Evolutionary conservation across 2,113 vertebrate species (phyloP), one percentile per base, ranked within the genome.

Genomic region (Tamias sibiricus): DNA sequence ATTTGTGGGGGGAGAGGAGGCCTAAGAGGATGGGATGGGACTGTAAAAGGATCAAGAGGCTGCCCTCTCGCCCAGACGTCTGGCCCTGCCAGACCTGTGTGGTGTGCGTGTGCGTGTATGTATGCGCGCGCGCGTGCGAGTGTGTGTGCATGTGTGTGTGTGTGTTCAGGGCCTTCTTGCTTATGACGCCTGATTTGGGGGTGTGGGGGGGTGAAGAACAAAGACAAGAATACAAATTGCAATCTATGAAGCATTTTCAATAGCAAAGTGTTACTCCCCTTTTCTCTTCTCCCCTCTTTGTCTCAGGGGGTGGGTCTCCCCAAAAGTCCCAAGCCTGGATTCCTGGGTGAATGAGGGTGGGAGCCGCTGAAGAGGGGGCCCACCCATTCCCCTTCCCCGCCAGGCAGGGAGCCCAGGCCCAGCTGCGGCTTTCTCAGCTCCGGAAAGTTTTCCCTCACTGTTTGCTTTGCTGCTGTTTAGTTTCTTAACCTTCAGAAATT

Each of bases 401-500:
- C 66, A 32, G 91, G 94, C 92, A 96, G 42, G 37, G 95, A 96
- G 97, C 92, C 97, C 95, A 72, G 94, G 97, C 97, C 97, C 96
- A 90, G 96, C 97, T 97, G 92, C 95, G 97, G 98, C 98, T 98
- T 98, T 97, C 97, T 96, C 97, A 94, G 98, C 98, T 98, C 98
- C 98, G 98, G 98, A 99, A 99, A 99, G 98, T 98, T 99, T 99
- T 98, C 97, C 98, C 97, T 98, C 98, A 94, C 98, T 99, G 99
- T 99, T 99, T 99, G 99, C 99, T 99, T 99, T 99, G 99, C 99
- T 99, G 99, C 99, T 99, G 99, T 99, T 99, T 99, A 99, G 99
- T 99, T 99, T 99, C 99, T 99, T 99, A 99, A 99, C 99, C 99
- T 99, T 99, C 99, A 99, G 99, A 99, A 99, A 99, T 99, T 99